Base-by-base conservation (phyloP, 92 coral and sea anemone genomes). In the Paramuricea clavata region DNA sequence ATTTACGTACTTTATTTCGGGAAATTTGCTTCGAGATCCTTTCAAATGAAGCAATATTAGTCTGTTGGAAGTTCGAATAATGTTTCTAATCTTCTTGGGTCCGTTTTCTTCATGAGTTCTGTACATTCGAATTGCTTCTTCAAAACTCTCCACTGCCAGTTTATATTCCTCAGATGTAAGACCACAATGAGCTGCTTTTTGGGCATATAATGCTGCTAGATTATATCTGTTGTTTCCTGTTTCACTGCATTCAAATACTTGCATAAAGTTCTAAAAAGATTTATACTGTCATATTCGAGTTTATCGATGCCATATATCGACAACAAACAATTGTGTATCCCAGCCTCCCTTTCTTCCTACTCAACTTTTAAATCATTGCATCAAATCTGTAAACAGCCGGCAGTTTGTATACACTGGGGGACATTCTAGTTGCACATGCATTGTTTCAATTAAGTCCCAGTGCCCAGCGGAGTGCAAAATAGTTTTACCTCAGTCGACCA, bases 181-280 rank as follows among this genome's bases (percentile, higher is more conserved):
- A 44, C 85, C 87, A 33, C 26, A 41, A 25, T 36, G 74, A 41
- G 95, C 92, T 21, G 92, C 84, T 69, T 74, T 93, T 76, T 90
- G 92, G 23, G 92, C 87, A 31, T 90, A 26, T 67, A 93, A 65
- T 27, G 95, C 95, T n/a, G 91, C 95, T 52, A 49, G 67, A 73
- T 93, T 93, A 86, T 93, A 93, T 36, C 88, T 83, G 77, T 93
- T 93, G 22, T 90, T 93, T 32, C 92, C 93, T 10, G 93, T 87
- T 61, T 93, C 95, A 80, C 88, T 93, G 52, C 90, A 77, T 42
- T 90, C 52, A 12, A 25, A 67, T 41, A 86, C 87, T 36, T 54
- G 82, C 85, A 90, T 91, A 36, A 90, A 43, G 41, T 87, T 50
- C 95, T 93, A 65, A 49, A 65, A 35, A 56, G 49, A 28, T 21